Base-by-base conservation (phyloP, 64 coral and sea anemone species). In the Montipora capricornis region DNA sequence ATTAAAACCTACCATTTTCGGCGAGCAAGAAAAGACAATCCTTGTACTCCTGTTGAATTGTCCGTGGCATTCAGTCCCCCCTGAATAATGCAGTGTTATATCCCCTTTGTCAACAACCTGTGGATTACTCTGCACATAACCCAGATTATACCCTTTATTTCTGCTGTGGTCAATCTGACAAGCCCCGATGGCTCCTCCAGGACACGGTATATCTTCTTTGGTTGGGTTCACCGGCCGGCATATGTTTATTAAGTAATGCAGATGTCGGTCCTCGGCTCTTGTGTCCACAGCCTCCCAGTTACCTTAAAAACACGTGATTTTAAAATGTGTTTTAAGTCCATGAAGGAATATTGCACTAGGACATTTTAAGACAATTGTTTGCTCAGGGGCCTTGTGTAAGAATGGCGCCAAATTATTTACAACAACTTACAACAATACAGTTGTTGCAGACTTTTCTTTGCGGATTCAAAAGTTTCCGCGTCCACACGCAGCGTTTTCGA, bases 271-370 rank as follows among this genome's bases (percentile, higher is more conserved):
- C 45, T 82, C 10, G 47, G 91, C 4, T 52, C 94, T 78, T 24
- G 92, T 89, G 50, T 98, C 97, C 76, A 94, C 97, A 29, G 97
- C 97, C 50, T 95, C 92, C 97, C 97, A 98, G 89, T 98, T 98
- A 9, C 91, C 97, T 98, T 73, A 2, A 86, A 53, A 45, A 64
- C 2, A 61, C 48, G 17, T 17, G 20, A 37, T 37, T 37, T 37
- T 37, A 37, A 37, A 37, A 37, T 37, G 37, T 37, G 37, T 37
- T 37, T 37, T 37, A 37, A 37, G 37, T 37, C 37, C 37, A 37
- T 37, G 37, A 37, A 37, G 37, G 37, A 37, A 37, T 37, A 37
- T 37, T 37, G 37, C 37, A 37, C 37, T 37, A 37, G 1, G 37
- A 37, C 1, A 37, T 37, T 37, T 37, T 37, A 37, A 0, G 1